These are phyloP conservation scores for Otis tarda DNA, from an alignment of 2,113 vertebrate species.

Conservation along the genomic window DNA sequence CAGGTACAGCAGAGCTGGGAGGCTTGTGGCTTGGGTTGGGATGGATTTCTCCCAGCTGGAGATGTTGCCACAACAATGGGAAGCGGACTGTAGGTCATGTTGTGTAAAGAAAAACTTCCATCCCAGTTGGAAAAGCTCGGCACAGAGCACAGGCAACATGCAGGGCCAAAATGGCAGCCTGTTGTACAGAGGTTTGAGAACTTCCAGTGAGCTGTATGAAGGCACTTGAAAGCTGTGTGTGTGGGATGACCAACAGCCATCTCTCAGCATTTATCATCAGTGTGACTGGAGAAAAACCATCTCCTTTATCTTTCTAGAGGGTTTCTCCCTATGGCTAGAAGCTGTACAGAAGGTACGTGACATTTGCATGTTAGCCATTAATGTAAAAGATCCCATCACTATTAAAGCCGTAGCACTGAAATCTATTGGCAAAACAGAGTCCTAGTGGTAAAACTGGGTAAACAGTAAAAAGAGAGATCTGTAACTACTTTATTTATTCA, in stretches of 20 bases:
- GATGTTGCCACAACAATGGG: background rate
- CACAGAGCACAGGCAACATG: background rate
- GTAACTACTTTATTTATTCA: background rate
- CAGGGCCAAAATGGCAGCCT: background rate
- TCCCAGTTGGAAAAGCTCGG: background rate
- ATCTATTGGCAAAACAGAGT: background rate
- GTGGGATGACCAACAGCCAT: background rate
- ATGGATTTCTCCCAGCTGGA: conserved; percentile 4
- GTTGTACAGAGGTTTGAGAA: background rate
- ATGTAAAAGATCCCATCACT: background rate
- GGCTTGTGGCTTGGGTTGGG: background rate
- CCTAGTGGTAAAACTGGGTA: background rate
- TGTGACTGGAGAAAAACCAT: background rate
- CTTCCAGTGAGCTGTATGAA: background rate
- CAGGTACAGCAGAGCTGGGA: background rate
- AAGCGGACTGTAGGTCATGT: background rate
- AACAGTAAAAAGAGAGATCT: background rate
- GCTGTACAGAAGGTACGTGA: background rate
- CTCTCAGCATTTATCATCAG: background rate
- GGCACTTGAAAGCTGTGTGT: background rate
- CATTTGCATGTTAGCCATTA: background rate
- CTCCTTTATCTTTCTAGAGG: background rate
- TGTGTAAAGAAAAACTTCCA: background rate
- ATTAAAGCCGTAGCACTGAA: background rate
- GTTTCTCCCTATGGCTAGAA: background rate